phyloP scores from a whole-genome alignment of 2,888 invertebrate species.

The Sericinus montela region DNA sequence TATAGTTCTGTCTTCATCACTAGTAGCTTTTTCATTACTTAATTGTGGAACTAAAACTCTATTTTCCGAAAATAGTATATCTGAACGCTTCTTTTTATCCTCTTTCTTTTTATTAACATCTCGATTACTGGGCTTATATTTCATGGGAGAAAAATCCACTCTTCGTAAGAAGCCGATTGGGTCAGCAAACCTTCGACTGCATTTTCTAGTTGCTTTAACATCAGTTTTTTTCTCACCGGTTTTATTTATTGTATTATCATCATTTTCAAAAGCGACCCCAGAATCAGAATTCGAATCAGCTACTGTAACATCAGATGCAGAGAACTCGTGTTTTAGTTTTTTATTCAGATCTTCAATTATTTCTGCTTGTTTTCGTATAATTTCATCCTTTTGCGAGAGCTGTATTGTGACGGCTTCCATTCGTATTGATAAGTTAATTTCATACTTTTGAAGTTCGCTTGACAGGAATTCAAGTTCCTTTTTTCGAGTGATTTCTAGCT shows the following conservation, averaged over 20 bases:
- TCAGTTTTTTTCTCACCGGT: conserved; percentile 44
- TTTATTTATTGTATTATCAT: conserved; percentile 46
- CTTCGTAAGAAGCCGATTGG: conserved; percentile 68
- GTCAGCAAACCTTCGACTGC: conserved; percentile 65
- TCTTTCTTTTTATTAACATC: conserved; percentile 59
- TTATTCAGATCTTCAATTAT: conserved; percentile 58
- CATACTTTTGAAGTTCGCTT: conserved; percentile 66
- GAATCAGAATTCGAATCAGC: conserved; percentile 73
- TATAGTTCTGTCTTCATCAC: conserved; percentile 55
- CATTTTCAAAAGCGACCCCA: conserved; percentile 64
- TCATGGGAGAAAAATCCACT: conserved; percentile 73
- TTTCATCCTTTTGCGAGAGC: conserved; percentile 61
- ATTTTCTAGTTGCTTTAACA: conserved; percentile 57
- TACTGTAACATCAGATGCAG: conserved; percentile 54
- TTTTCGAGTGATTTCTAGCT: conserved; percentile 64
- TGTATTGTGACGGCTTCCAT: conserved; percentile 61
- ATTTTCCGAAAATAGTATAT: conserved; percentile 47
- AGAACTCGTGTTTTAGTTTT: conserved; percentile 46
- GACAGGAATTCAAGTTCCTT: conserved; percentile 69
- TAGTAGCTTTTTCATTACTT: conserved; percentile 53
- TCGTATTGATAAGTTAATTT: conserved; percentile 61
- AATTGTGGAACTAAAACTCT: conserved; percentile 46
- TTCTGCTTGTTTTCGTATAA: conserved; percentile 56
- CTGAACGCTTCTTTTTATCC: conserved; percentile 56
- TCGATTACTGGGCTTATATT: conserved; percentile 60